A percentile compares a stretch with the other conserved stretches of the same genome.
Conservation (phyloP, 2,797 vertebrate species). For the Ataeniobius toweri region DNA sequence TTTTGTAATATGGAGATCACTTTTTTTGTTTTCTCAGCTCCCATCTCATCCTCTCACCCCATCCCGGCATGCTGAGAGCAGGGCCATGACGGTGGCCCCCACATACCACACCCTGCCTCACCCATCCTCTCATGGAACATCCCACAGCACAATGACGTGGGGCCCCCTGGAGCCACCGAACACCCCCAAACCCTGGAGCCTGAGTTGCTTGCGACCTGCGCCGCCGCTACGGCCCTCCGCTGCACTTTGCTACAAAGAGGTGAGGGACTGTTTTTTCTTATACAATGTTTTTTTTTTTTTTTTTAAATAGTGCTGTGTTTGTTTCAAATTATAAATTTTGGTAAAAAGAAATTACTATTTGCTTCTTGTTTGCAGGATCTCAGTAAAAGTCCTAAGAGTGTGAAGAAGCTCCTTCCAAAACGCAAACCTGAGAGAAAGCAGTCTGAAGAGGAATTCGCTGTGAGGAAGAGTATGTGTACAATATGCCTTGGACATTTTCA, state of each 20-base stretch:
- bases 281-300: background rate
- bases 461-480: conserved; percentile 91
- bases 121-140: conserved; percentile 90
- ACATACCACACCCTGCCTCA: conserved; percentile 97
- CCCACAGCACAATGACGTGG: conserved; percentile 94
- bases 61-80: conserved; percentile 92
- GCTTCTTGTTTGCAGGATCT: conserved; percentile 84
- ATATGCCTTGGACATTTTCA: background rate
- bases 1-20: background rate
- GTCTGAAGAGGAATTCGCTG: conserved; percentile 95
- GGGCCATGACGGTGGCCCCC: conserved; percentile 88
- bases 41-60: conserved; percentile 94
- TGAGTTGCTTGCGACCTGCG: conserved; percentile 95
- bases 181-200: conserved; percentile 97
- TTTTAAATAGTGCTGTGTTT: no score
- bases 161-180: conserved; percentile 96
- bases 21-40: conserved; percentile 78
- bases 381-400: conserved; percentile 98
- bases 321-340: background rate
- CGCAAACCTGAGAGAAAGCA: conserved; percentile 97
- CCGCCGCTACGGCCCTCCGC: conserved; percentile 94
- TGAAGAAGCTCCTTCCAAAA: conserved; percentile 97
- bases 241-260: conserved; percentile 98
- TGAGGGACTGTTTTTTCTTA: conserved; percentile 51
- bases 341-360: background rate